Evolutionary conservation across 2,113 vertebrate species (phyloP), one percentile per base, ranked within the genome.

Genomic region (Uria lomvia): DNA sequence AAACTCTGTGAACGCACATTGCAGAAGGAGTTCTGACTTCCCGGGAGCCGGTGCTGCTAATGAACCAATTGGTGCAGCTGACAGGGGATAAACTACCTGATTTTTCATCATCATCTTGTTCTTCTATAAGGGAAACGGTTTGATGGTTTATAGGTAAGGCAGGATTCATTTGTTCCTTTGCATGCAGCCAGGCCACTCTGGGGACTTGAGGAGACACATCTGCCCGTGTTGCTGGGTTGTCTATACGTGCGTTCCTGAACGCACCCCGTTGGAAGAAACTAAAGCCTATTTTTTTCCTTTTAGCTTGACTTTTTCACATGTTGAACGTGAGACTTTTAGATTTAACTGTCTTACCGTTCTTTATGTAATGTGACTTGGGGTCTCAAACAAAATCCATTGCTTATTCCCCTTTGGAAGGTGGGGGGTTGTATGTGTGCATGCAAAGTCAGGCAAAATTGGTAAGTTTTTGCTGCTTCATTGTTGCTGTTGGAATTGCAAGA

Each of bases 91-190:
- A 82, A 38, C 38, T 42, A 15, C 36, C 27, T 32, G 52, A 42
- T 32, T 76, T 63, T 66, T 78, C 77, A 56, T 92, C 65, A 52
- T 67, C 36, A 9, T 52, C 63, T 42, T 77, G 5, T 32, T 80
- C 55, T 75, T 88, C 93, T 70, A 0, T 22, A 38, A 58, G 45
- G 74, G 49, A 92, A 74, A 34, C 30, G 52, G 53, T 27, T 68
- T 72, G 66, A 47, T 43, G 52, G 42, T 77, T 42, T 89, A 23
- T 72, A 95, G 96, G 96, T 97, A 96, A 96, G 94, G 30, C 8
- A 70, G 60, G 65, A 77, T 79, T 81, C 12, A 2, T 74, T 40
- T 0, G 0, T 79, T 91, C 19, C 66, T 94, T 82, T 77, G 63
- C n/a, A 21, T 49, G 65, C 50, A 50, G 9, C 43, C 11, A 32